Evolutionary conservation across 2,113 vertebrate genomes (phyloP), one percentile per base, ranked within the genome.

Genomic region (Microtus montanus): DNA sequence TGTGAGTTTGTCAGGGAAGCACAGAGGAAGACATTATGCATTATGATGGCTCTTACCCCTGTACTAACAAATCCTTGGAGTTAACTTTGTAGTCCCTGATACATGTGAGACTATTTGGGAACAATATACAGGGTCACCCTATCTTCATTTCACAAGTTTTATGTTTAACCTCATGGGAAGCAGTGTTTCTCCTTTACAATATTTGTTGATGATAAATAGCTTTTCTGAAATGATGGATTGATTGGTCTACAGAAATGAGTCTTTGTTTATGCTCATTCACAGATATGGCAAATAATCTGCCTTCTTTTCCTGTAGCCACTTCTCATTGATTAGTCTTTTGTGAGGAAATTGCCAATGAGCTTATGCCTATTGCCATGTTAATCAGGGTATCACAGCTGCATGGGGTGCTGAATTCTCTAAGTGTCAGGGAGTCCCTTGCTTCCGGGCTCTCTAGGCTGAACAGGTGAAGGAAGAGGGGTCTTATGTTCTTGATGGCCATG

Each of bases 151-250:
- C 70, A 89, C 10, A 73, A 70, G 90, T 54, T 71, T 89, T 96
- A 92, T 68, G 52, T 66, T 95, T 96, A 94, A 88, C 38, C 20
- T 79, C 73, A 71, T 41, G 20, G 58, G 77, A 82, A 87, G 86
- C 64, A 13, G 86, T 85, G 74, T 11, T 14, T 6, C 79, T 88
- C 15, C 33, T 90, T 75, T 90, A 24, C 17, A 47, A 33, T 84
- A 92, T 89, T 86, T 91, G 83, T 87, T 87, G 89, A 63, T 90
- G 75, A 95, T 33, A 92, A 87, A 87, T 64, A 87, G 44, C 68
- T 82, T 88, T 61, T 41, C 52, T 91, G 83, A 90, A 58, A 95
- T 74, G 84, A 94, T 35, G 28, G 19, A 84, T 14, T 82, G 66
- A 93, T 71, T 70, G n/a, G 83, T 47, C 7, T 70, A 70, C 5